phyloP scores from a whole-genome alignment of 92 coral and sea anemone species.

The Scolanthus callimorphus region DNA sequence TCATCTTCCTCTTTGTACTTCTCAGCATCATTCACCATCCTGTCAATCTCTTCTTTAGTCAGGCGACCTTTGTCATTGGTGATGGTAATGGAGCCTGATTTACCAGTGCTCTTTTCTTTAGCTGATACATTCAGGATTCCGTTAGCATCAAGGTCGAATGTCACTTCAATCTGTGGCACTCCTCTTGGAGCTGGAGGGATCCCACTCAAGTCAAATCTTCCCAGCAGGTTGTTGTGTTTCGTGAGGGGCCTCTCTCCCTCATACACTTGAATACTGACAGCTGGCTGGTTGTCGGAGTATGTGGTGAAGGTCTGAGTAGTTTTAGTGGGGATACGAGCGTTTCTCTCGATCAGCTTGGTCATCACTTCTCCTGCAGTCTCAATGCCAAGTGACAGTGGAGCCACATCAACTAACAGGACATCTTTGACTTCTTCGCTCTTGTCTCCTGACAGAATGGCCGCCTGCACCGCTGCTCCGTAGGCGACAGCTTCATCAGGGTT shows the following conservation, averaged over 20 bases:
- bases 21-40: constrained; percentile 95
- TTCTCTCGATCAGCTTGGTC: constrained; percentile 83
- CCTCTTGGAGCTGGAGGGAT: constrained; percentile 99
- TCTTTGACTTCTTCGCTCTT: constrained; percentile 77
- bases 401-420: constrained; percentile 85
- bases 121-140: constrained; percentile 96
- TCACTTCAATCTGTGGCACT: constrained; percentile 94
- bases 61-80: constrained; percentile 98
- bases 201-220: constrained; percentile 97
- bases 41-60: constrained; percentile 92
- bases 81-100: constrained; percentile 91
- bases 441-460: constrained; percentile 93
- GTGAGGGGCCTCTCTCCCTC: constrained; percentile 96
- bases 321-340: constrained; percentile 91
- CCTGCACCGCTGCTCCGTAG: constrained; percentile 97
- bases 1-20: constrained; percentile 88
- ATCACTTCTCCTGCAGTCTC: constrained; percentile 98
- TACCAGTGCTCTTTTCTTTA: constrained; percentile 93
- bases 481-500: constrained; percentile 99
- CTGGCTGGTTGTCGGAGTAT: constrained; percentile 95
- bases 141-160: constrained; percentile 95
- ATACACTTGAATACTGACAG: constrained; percentile 85
- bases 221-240: constrained; percentile 77
- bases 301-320: constrained; percentile 88
- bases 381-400: constrained; percentile 91